These are phyloP conservation scores for Sardina pilchardus DNA, from an alignment of 2,113 vertebrate genomes.

Conservation along the genomic window DNA sequence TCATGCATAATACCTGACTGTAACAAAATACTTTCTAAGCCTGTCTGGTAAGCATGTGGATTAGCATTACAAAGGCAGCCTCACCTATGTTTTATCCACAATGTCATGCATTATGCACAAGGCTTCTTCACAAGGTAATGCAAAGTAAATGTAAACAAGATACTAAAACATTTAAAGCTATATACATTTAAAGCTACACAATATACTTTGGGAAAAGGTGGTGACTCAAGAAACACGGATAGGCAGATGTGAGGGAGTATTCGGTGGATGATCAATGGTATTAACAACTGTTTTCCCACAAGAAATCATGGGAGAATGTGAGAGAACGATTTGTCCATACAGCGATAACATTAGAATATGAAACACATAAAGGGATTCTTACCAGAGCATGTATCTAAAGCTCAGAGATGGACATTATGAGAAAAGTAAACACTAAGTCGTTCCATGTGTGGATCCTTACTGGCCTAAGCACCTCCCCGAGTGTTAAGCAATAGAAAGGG, in stretches of 20 bases:
- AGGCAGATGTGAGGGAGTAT: too few species aligned
- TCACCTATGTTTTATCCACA: background rate
- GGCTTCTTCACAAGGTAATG: background rate
- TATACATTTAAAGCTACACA: background rate
- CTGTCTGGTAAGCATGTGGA: background rate
- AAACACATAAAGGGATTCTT: background rate
- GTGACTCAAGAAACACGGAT: background rate
- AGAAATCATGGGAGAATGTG: background rate
- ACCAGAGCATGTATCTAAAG: background rate
- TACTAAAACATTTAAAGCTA: too few species aligned
- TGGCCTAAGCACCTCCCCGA: background rate
- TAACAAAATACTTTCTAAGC: background rate
- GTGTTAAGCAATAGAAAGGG: background rate
- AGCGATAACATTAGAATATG: background rate
- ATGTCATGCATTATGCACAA: background rate
- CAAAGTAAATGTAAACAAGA: background rate
- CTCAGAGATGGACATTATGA: background rate
- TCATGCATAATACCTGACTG: background rate
- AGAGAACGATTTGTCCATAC: background rate
- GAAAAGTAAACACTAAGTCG: background rate
- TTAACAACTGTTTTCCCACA: background rate
- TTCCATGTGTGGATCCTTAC: background rate
- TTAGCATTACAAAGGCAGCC: background rate
- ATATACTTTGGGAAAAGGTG: background rate
- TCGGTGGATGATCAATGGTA: too few species aligned